phyloP scores from a whole-genome alignment of 2,113 vertebrate genomes.

The Anas platyrhynchos region DNA sequence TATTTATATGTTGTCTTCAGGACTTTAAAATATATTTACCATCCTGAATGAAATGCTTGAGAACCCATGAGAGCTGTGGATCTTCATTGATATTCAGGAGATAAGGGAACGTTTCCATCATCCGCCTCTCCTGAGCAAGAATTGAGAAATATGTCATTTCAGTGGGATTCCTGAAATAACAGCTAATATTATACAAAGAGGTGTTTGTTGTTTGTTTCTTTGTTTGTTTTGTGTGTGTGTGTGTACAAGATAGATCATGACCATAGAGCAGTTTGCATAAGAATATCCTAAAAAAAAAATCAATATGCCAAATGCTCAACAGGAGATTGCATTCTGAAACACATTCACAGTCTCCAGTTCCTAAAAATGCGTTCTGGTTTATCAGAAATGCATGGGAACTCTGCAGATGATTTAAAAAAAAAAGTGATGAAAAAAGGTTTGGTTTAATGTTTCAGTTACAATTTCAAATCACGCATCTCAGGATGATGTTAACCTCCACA shows the following conservation, averaged over 20 bases:
- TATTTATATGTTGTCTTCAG: background rate
- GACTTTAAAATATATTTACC: constrained; percentile 64
- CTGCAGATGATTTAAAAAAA: background rate
- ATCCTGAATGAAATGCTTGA: constrained; percentile 86
- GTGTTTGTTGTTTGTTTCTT: no score
- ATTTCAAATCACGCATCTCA: background rate
- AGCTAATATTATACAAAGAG: background rate
- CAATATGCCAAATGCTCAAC: background rate
- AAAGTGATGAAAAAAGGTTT: background rate
- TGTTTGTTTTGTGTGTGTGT: background rate
- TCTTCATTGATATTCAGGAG: constrained; percentile 89
- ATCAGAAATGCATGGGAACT: background rate
- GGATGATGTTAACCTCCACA: background rate
- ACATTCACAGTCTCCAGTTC: background rate
- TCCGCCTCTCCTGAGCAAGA: constrained; percentile 81
- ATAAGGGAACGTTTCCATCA: constrained; percentile 86
- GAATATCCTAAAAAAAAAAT: background rate
- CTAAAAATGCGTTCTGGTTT: background rate
- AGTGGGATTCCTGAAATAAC: background rate
- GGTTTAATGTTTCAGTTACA: background rate
- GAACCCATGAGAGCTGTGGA: constrained; percentile 86
- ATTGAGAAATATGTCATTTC: background rate
- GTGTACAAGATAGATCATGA: background rate
- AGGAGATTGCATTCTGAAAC: background rate
- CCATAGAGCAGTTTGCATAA: background rate